Conservation (phyloP, 2,113 vertebrate species). For the Hippocampus comes region DNA sequence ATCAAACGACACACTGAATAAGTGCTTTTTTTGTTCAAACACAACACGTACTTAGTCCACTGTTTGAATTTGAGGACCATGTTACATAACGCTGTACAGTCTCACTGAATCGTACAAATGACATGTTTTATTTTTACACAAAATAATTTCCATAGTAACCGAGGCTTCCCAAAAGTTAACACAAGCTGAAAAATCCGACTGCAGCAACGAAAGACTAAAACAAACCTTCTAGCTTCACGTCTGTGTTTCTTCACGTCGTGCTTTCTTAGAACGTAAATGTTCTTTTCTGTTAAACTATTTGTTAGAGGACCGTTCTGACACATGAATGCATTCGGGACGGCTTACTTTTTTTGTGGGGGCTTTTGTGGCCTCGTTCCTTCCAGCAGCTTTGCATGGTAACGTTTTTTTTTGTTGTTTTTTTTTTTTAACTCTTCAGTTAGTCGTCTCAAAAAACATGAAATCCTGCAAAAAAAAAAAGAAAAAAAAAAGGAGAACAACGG, state of each 20-base stretch:
- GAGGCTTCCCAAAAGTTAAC: not conserved
- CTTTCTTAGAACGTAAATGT: not conserved
- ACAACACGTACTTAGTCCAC: constrained; percentile 5
- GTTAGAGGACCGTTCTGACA: not conserved
- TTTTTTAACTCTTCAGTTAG: constrained; percentile 41
- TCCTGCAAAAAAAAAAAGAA: constrained; percentile 67
- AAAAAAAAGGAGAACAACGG: not conserved
- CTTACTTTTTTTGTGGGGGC: not conserved
- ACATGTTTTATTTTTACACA: not conserved
- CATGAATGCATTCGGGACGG: not conserved
- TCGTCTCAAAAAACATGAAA: constrained; percentile 87
- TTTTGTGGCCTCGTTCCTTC: not conserved
- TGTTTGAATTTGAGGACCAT: not conserved
- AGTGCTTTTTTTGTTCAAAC: not conserved
- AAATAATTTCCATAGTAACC: not conserved
- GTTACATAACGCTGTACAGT: not conserved
- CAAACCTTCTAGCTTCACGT: not conserved
- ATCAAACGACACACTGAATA: not conserved
- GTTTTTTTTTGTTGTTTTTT: not conserved
- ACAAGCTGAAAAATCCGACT: not conserved
- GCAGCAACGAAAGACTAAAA: not conserved
- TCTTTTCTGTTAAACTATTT: not conserved
- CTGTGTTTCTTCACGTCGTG: not conserved
- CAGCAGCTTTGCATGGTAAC: not conserved
- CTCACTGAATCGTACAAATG: not conserved